Percentiles rank a stretch among this genome's conserved stretches.
Conservation (phyloP, 2,888 invertebrate genomes). For the Ochropleura plecta region DNA sequence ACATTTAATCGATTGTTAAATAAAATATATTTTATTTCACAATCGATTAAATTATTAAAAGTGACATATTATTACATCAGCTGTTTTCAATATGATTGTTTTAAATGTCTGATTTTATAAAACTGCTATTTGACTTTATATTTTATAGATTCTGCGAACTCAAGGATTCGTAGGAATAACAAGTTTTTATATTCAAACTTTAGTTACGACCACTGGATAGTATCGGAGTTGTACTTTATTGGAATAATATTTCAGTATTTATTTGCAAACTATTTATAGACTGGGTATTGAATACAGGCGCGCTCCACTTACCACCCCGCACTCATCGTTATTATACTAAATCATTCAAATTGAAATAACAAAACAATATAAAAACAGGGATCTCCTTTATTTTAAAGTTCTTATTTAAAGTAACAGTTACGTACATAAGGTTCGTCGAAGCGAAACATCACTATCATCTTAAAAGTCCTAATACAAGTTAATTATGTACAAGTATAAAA, state of each 20-base stretch:
- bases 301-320: slow-evolving; percentile 13
- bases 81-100: too few species aligned
- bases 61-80: too few species aligned
- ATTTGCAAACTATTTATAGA: slow-evolving; percentile 55
- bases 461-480: slow-evolving; percentile 82
- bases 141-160: slow-evolving; percentile 33
- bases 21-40: too few species aligned
- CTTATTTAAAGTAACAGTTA: slow-evolving; percentile 86
- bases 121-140: neutral
- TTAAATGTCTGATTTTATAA: too few species aligned
- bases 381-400: slow-evolving; percentile 83
- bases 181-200: slow-evolving; percentile 55
- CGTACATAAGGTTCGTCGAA: slow-evolving; percentile 85
- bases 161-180: slow-evolving; percentile 44
- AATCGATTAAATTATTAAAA: too few species aligned
- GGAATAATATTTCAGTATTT: slow-evolving; percentile 54
- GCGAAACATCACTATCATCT: slow-evolving; percentile 86
- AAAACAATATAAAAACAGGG: slow-evolving; percentile 77
- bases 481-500: slow-evolving; percentile 89
- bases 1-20: too few species aligned
- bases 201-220: slow-evolving; percentile 34
- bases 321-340: slow-evolving; percentile 16
- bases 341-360: slow-evolving; percentile 42
- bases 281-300: slow-evolving; percentile 37
- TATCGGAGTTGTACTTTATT: slow-evolving; percentile 48